Percentiles rank a stretch among this genome's conserved stretches.
Evolutionary conservation across 2,888 invertebrate species (phyloP).

Genomic region (Drosophila mimetica): DNA sequence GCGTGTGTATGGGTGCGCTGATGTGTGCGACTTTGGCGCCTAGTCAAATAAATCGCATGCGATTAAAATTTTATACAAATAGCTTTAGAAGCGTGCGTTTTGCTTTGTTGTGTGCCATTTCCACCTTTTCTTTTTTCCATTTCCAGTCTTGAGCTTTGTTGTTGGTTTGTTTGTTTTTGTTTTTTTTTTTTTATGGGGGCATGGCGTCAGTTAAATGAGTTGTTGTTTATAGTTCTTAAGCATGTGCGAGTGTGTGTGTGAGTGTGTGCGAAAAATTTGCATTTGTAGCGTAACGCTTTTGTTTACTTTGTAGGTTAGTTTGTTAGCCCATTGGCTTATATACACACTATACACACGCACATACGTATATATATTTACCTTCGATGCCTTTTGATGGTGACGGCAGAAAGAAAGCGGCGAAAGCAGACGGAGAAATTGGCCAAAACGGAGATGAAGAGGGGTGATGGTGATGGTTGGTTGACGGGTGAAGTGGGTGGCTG

Average conservation of each 20-base stretch:
- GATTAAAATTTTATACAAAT: slow-evolving; percentile 69
- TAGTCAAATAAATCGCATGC: slow-evolving; percentile 74
- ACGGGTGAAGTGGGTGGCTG: too few species aligned
- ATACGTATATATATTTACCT: slow-evolving; percentile 76
- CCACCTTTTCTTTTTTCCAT: slow-evolving; percentile 34
- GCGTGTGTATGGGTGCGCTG: slow-evolving; percentile 15
- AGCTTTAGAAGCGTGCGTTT: slow-evolving; percentile 42
- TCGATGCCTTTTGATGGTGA: slow-evolving; percentile 65
- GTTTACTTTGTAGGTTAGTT: slow-evolving; percentile 79
- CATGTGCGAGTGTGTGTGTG: slow-evolving; percentile 27
- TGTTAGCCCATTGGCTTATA: slow-evolving; percentile 30
- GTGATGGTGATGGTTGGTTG: slow-evolving; percentile 9
- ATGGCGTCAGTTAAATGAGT: slow-evolving; percentile 70
- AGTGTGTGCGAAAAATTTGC: slow-evolving; percentile 63
- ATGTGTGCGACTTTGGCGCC: slow-evolving; percentile 45
- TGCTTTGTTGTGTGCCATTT: slow-evolving; percentile 22
- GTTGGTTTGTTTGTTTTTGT: slow-evolving; percentile 24
- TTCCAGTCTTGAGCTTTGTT: slow-evolving; percentile 30
- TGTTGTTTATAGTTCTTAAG: slow-evolving; percentile 61
- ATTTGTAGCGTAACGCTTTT: slow-evolving; percentile 74
- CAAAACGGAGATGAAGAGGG: slow-evolving; percentile 17
- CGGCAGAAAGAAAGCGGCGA: slow-evolving; percentile 15
- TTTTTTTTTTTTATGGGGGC: slow-evolving; percentile 44
- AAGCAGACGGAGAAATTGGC: slow-evolving; percentile 24
- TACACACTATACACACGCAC: slow-evolving; percentile 18